phyloP scores from a whole-genome alignment of 2,888 invertebrate species.

The Troides oblongomaculatus region DNA sequence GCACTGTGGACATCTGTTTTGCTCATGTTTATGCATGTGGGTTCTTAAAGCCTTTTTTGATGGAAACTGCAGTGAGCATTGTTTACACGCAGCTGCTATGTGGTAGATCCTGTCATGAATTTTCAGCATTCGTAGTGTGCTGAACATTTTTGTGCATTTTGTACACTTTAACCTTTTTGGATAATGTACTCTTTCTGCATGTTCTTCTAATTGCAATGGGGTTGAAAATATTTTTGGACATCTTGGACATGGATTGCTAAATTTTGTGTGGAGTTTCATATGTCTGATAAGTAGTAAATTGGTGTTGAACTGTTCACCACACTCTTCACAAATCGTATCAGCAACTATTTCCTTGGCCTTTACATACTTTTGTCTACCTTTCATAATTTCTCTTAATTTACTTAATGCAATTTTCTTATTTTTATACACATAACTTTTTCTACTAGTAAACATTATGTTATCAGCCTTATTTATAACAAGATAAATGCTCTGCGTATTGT shows the following conservation, averaged over 20 bases:
- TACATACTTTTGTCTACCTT: slow-evolving; percentile 43
- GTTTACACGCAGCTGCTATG: slow-evolving; percentile 51
- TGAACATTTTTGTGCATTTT: slow-evolving; percentile 59
- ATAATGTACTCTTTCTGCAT: slow-evolving; percentile 56
- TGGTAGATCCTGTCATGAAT: slow-evolving; percentile 55
- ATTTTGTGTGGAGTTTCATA: slow-evolving; percentile 47
- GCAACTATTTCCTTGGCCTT: slow-evolving; percentile 38
- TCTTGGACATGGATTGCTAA: slow-evolving; percentile 45
- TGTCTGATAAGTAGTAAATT: slow-evolving; percentile 46
- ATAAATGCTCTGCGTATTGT: slow-evolving; percentile 47
- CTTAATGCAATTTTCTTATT: slow-evolving; percentile 47
- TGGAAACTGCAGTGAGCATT: slow-evolving; percentile 56
- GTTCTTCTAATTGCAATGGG: slow-evolving; percentile 45
- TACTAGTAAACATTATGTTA: slow-evolving; percentile 51
- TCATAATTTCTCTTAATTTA: slow-evolving; percentile 51
- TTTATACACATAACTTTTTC: slow-evolving; percentile 37
- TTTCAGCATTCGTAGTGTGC: slow-evolving; percentile 53
- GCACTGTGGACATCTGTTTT: slow-evolving; percentile 53
- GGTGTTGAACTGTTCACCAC: slow-evolving; percentile 49
- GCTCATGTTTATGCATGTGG: slow-evolving; percentile 58
- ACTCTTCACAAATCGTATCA: slow-evolving; percentile 51
- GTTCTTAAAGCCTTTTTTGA: slow-evolving; percentile 51
- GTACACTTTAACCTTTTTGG: slow-evolving; percentile 55
- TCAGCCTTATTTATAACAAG: slow-evolving; percentile 48
- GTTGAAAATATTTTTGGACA: slow-evolving; percentile 56